Base-by-base conservation (phyloP, 2,797 vertebrate species). In the Onychomys leucogaster region DNA sequence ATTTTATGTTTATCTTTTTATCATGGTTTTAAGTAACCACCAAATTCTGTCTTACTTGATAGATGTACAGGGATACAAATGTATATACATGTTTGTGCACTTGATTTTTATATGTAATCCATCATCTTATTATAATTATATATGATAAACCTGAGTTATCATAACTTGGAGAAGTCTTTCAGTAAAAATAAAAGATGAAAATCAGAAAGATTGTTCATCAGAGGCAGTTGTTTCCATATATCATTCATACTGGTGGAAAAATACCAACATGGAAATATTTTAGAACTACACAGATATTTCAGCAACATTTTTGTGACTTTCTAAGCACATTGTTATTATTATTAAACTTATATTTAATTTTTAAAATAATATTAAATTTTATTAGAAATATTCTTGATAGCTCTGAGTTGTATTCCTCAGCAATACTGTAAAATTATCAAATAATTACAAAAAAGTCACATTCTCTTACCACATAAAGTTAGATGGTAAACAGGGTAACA, bases 131-230 rank as follows among this genome's bases (percentile, higher is more conserved):
- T 94, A 0, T 84, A 90, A 82, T 80, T 11, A 75, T 80, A 83
- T 46, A 57, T 89, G 41, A 76, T 67, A 87, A n/a, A 75, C 7
- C 34, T 76, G 0, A 94, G 6, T 91, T 57, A 90, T 80, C 86
- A 65, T 59, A 37, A 55, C 12, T 46, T 71, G 37, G 13, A 67
- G 16, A 88, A 87, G 14, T 61, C 67, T 71, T 94, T 41, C 65
- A 85, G 10, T 88, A 95, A 89, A 97, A 97, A 80, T 77, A 63
- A 73, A 91, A 83, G 49, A 83, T 89, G 49, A 27, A 89, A 86
- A 82, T 88, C 46, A 91, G n/a, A 85, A 37, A 86, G 34, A 65
- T 80, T 32, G n/a, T 3, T 80, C 25, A 55, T 81, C 63, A 13
- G 83, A 80, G 83, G 29, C 91, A 87, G 32, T 78, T 78, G 32